Evolutionary conservation across 2,888 invertebrate genomes (phyloP), one percentile per base, ranked within the genome.

Genomic region (Rugalucina vietnamica): DNA sequence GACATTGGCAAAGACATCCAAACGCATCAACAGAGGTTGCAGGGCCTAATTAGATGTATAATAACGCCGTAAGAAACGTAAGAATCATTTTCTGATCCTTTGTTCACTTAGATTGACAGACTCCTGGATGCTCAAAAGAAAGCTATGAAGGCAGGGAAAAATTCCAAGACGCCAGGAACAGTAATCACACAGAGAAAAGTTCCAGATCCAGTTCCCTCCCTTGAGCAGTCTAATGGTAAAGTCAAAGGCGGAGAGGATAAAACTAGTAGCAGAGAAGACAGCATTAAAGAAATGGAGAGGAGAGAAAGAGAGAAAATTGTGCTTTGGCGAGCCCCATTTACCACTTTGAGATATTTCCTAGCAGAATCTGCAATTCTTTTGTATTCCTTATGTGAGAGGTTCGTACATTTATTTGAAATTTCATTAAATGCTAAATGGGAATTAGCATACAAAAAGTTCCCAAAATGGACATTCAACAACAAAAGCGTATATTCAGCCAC

Each of bases 271-370:
- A 39, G 60, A 73, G 60, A 54, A n/a, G 65, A 65, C 4, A 2
- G 34, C 3, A 34, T 65, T 34, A 37, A 74, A 72, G 91, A 91
- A 49, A 76, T 81, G 76, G 93, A 93, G 79, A 83, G 88, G 69
- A 77, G 76, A 24, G 92, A 92, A 71, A 75, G 93, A 43, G 89
- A 90, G 79, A 87, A 84, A 29, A 87, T 98, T 88, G 97, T 98
- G 87, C 95, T 98, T 88, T 98, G 98, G 98, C 96, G 97, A 93
- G 96, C 96, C 91, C 98, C 98, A 12, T 91, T 98, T 85, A 96
- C 96, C 92, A 98, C 98, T 1, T 93, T 97, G 83, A 97, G 97
- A 94, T 98, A 97, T 95, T 98, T 97, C 95, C 95, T 96, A 92
- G 96, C 96, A 93, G 98, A 98, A 96, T 95, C 97, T 88, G 95